phyloP scores from a whole-genome alignment of 2,113 vertebrate species.

The Neolamprologus fasciatus region DNA sequence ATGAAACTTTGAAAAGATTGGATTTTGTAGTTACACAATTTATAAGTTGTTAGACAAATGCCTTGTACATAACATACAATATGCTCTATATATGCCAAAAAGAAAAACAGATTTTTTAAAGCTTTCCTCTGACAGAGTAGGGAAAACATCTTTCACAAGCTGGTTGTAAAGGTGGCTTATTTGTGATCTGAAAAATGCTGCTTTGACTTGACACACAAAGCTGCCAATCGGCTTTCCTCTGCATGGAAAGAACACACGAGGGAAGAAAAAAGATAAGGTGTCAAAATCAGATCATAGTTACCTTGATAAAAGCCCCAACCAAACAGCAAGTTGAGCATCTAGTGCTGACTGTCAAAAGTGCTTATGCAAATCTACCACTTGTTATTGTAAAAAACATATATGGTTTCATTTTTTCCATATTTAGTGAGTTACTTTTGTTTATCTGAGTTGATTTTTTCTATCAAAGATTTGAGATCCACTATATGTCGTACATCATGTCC shows the following conservation, averaged over 20 bases:
- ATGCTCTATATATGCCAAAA: neutral
- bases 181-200: neutral
- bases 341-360: neutral
- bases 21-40: neutral
- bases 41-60: neutral
- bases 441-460: neutral
- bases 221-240: neutral
- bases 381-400: neutral
- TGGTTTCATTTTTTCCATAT: neutral
- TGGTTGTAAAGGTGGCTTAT: neutral
- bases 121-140: neutral
- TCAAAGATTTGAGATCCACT: neutral
- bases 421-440: neutral
- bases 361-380: neutral
- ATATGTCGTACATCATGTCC: neutral
- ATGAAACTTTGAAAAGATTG: neutral
- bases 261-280: neutral
- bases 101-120: neutral
- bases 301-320: neutral
- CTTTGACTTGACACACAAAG: conserved; percentile 1
- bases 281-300: neutral
- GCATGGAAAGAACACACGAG: neutral
- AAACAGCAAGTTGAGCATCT: neutral
- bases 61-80: neutral
- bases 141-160: neutral